phyloP scores from a whole-genome alignment of 2,888 invertebrate species.

The Harpalus rubripes region DNA sequence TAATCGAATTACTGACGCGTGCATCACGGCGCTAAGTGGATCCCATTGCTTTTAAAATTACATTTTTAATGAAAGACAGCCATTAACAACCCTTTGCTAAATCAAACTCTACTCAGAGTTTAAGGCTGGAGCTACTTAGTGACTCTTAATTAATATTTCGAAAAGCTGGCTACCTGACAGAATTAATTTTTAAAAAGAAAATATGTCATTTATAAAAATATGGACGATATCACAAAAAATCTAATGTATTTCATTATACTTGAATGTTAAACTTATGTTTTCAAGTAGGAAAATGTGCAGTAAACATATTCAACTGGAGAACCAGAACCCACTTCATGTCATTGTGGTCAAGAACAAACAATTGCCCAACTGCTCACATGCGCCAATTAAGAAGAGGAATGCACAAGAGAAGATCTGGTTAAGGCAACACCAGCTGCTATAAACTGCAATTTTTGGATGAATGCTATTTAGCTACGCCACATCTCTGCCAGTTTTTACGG shows the following conservation, averaged over 20 bases:
- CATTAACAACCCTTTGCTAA: not conserved
- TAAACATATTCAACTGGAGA: too few relatives aligned
- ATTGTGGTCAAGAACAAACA: too few relatives aligned
- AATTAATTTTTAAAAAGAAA: not conserved
- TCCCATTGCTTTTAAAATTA: conserved; percentile 19
- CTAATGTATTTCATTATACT: not conserved
- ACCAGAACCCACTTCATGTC: too few relatives aligned
- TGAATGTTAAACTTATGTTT: too few relatives aligned
- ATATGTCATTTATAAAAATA: not conserved
- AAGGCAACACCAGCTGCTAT: too few relatives aligned
- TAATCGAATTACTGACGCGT: not conserved
- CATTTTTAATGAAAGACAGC: not conserved
- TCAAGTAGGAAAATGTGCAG: too few relatives aligned
- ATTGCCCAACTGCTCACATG: too few relatives aligned
- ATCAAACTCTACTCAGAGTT: not conserved
- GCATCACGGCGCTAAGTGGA: not conserved
- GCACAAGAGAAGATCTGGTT: too few relatives aligned
- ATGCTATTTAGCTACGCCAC: too few relatives aligned
- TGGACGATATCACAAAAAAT: not conserved
- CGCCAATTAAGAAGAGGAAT: too few relatives aligned
- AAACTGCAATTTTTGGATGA: too few relatives aligned
- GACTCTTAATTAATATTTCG: not conserved
- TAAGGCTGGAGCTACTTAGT: not conserved
- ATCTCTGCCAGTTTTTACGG: too few relatives aligned
- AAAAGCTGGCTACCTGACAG: not conserved